phyloP scores from a whole-genome alignment of 2,797 vertebrate species.

The Acomys russatus region DNA sequence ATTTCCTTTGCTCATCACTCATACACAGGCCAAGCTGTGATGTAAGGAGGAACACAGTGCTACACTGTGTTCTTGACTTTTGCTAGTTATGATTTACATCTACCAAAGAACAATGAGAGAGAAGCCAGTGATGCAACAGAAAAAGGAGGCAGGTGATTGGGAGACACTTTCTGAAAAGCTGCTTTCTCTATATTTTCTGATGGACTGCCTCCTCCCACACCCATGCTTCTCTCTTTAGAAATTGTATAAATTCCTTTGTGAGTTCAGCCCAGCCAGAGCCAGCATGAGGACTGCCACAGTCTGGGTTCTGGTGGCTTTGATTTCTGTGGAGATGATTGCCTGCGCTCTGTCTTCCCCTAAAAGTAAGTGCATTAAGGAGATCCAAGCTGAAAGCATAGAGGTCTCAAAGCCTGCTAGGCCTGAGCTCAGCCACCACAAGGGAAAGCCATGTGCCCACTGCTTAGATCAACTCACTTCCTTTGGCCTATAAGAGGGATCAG shows the following conservation, averaged over 20 bases:
- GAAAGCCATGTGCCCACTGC: rapidly evolving
- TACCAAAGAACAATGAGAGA: not conserved
- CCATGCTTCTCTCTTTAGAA: not conserved
- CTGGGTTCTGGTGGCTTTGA: slow-evolving; percentile 50
- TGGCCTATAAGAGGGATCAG: not conserved
- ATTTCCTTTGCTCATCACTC: not conserved
- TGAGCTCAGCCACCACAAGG: not conserved
- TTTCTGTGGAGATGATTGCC: not conserved
- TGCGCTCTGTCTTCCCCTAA: rapidly evolving
- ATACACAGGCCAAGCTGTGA: not conserved
- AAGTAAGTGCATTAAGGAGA: not conserved
- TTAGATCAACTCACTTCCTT: not conserved
- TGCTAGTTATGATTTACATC: not conserved
- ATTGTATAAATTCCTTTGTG: not conserved
- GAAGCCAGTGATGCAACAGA: not conserved
- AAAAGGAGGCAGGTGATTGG: not conserved
- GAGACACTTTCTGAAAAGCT: not conserved
- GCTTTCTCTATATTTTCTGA: not conserved
- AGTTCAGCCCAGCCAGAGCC: not conserved
- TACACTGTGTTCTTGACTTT: not conserved
- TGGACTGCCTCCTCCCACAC: rapidly evolving
- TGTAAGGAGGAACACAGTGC: not conserved
- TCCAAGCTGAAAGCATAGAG: not conserved
- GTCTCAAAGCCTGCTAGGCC: not conserved
- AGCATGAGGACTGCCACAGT: slow-evolving; percentile 39